These are phyloP conservation scores for Caenorhabditis latens DNA, from an alignment of 1,140 invertebrate genomes.

Conservation along the genomic window DNA sequence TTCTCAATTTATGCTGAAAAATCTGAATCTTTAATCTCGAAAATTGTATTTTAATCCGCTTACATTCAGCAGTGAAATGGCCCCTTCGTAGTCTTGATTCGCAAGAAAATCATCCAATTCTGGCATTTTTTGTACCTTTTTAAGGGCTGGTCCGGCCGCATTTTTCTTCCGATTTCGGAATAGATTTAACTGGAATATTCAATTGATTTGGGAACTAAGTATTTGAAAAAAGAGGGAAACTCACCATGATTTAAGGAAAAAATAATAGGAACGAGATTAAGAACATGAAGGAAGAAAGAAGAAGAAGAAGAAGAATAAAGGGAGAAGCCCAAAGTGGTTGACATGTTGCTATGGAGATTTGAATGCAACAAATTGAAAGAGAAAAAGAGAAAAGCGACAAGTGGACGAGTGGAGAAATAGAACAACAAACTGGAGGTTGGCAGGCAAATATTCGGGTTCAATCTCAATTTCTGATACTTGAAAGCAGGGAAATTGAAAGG, in stretches of 20 bases:
- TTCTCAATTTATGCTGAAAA: conserved; percentile 38
- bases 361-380: conserved; percentile 50
- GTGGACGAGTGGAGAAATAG: background rate
- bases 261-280: background rate
- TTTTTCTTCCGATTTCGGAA: conserved; percentile 12
- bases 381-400: conserved; percentile 15
- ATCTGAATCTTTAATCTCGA: background rate
- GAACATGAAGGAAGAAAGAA: background rate
- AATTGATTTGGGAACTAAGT: background rate
- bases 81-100: conserved; percentile 36
- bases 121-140: conserved; percentile 37
- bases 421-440: no score
- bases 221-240: background rate
- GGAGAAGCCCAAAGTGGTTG: background rate
- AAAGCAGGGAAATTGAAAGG: background rate
- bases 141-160: background rate
- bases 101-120: conserved; percentile 41
- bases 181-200: conserved; percentile 14
- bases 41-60: background rate
- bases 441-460: no score
- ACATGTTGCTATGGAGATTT: conserved; percentile 42
- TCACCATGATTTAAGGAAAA: background rate
- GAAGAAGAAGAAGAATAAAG: background rate
- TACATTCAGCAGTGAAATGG: conserved; percentile 21
- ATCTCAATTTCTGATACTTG: no score